Evolutionary conservation across 2,888 invertebrate species (phyloP).

Genomic region (Ectemnius continuus): DNA sequence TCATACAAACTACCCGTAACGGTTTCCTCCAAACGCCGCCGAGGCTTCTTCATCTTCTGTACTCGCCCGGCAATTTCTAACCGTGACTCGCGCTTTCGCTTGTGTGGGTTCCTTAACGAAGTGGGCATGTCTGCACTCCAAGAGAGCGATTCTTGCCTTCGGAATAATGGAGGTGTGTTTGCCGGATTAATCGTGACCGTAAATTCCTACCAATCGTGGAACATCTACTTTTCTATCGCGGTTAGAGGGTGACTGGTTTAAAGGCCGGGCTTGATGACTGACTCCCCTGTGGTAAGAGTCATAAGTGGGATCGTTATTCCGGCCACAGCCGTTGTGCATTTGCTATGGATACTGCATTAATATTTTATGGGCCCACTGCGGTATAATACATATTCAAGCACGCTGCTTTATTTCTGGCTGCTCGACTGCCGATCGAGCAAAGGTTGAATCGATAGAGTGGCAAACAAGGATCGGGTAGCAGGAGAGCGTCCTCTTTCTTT

Average conservation of each 20-base stretch:
- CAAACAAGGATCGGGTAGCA: slow-evolving; percentile 20
- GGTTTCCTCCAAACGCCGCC: slow-evolving; percentile 38
- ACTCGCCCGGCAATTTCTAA: slow-evolving; percentile 67
- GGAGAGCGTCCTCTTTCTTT: slow-evolving; percentile 41
- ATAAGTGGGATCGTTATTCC: no score
- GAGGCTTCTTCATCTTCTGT: slow-evolving; percentile 28
- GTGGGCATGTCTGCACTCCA: background rate
- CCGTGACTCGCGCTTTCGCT: slow-evolving; percentile 66
- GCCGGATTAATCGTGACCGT: background rate
- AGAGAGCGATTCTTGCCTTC: background rate
- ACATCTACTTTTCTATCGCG: background rate
- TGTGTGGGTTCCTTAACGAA: slow-evolving; percentile 25
- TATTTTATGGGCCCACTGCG: slow-evolving; percentile 13
- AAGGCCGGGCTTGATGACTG: background rate
- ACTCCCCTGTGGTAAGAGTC: background rate
- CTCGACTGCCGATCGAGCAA: slow-evolving; percentile 50
- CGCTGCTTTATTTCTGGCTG: slow-evolving; percentile 17
- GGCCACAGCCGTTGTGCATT: background rate
- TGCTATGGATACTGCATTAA: background rate
- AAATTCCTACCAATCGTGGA: background rate
- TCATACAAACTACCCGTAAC: slow-evolving; percentile 42
- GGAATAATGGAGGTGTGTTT: background rate
- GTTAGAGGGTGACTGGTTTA: background rate
- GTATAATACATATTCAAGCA: slow-evolving; percentile 38
- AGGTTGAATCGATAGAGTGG: slow-evolving; percentile 10